Evolutionary conservation across 1,140 invertebrate genomes (phyloP).

Genomic region (Atta texana): DNA sequence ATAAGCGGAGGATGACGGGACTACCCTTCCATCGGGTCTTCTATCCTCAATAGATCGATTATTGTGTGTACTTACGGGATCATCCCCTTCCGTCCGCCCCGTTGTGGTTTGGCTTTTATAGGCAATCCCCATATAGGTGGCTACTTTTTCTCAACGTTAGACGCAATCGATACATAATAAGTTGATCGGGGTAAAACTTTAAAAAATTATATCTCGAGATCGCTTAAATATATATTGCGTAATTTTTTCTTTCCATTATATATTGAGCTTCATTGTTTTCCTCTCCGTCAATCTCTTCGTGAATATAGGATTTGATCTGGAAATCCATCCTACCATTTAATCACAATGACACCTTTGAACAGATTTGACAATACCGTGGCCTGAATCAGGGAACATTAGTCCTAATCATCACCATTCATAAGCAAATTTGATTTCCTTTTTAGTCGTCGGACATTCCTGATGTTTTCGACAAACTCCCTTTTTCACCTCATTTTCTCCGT

Average conservation of each 20-base stretch:
- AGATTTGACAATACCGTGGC: slow-evolving; percentile 62
- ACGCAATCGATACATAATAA: slow-evolving; percentile 7
- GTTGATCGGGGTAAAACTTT: not conserved
- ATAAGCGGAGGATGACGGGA: not conserved
- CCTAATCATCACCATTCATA: slow-evolving; percentile 78
- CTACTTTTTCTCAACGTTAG: slow-evolving; percentile 8
- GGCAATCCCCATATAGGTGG: not conserved
- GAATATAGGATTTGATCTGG: slow-evolving; percentile 1
- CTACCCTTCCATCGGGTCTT: not conserved
- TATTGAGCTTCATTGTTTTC: slow-evolving; percentile 23
- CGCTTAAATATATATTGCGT: slow-evolving; percentile 10
- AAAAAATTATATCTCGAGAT: slow-evolving; percentile 46
- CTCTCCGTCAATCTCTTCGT: slow-evolving; percentile 13
- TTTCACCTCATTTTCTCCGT: slow-evolving; percentile 57
- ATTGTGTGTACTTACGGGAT: slow-evolving; percentile 28
- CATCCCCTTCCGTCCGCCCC: slow-evolving; percentile 12
- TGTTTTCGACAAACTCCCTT: slow-evolving; percentile 68
- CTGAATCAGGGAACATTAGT: slow-evolving; percentile 73
- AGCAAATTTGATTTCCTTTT: slow-evolving; percentile 76
- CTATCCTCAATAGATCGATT: slow-evolving; percentile 41
- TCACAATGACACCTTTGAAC: slow-evolving; percentile 66
- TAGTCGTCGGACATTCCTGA: slow-evolving; percentile 65
- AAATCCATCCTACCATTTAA: slow-evolving; percentile 25
- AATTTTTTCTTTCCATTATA: slow-evolving; percentile 10
- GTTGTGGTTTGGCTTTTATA: slow-evolving; percentile 29